These are phyloP conservation scores for Conus canariensis DNA, from an alignment of 2,888 invertebrate species.

Conservation along the genomic window DNA sequence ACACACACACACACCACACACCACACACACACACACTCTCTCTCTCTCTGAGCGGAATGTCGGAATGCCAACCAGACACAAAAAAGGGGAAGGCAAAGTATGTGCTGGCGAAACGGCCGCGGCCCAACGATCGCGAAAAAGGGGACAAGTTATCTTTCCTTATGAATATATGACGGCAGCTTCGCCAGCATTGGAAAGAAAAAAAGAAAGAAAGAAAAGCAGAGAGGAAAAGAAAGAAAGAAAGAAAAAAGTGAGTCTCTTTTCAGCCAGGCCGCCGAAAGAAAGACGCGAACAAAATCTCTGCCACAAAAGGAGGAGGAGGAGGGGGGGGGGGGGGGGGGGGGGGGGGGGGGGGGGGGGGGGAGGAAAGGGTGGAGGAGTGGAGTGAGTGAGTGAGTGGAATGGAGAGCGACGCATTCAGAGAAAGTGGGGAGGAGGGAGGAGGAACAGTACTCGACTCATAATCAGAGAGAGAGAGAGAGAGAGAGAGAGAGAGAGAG, in stretches of 20 bases:
- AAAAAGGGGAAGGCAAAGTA: not conserved
- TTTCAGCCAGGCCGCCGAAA: not conserved
- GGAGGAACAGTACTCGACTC: not conserved
- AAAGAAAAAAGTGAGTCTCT: not conserved
- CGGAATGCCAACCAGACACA: not conserved
- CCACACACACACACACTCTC: not conserved
- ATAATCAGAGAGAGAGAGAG: not conserved
- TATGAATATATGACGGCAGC: not conserved
- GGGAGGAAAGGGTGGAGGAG: not conserved
- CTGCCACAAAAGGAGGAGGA: not conserved
- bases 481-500: not conserved
- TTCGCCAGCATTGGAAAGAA: not conserved
- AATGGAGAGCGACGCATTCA: not conserved
- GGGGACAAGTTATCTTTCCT: not conserved
- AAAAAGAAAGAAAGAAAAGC: not conserved
- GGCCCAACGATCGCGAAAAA: not conserved
- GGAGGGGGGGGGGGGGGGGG: not conserved
- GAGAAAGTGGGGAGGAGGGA: not conserved
- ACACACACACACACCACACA: not conserved
- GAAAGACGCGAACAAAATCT: constrained; percentile 9
- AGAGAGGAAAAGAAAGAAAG: not conserved
- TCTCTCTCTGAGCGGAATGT: not conserved
- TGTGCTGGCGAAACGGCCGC: not conserved
- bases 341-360: not conserved
- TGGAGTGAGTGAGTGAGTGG: not conserved